Conservation (phyloP, 53 echinoderm and acorn worm species). For the Temnopleurus reevesii region DNA sequence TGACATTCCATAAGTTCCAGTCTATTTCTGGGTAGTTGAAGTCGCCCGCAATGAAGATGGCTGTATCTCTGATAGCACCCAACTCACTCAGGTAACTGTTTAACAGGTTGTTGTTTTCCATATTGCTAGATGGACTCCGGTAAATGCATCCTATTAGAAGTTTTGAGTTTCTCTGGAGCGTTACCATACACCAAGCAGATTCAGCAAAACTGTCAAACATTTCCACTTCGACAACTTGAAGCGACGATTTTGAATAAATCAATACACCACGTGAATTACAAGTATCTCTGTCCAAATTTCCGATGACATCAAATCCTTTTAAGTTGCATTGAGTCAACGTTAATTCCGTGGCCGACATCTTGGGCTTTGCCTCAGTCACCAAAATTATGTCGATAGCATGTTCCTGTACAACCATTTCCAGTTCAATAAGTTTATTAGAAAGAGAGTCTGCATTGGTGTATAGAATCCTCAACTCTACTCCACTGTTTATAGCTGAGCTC, state of each 20-base stretch:
- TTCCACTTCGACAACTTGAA: constrained; percentile 12
- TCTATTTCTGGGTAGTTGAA: constrained; percentile 7
- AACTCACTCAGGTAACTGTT: not conserved
- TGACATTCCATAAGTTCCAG: constrained; percentile 5
- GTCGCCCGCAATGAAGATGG: constrained; percentile 25
- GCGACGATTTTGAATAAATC: not conserved
- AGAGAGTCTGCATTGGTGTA: constrained; percentile 38
- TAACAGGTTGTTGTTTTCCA: not conserved
- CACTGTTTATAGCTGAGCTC: not conserved
- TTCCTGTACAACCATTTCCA: constrained; percentile 1
- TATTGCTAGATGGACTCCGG: constrained; percentile 5
- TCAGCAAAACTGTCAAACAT: not conserved
- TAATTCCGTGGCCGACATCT: no score
- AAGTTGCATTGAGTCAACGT: not conserved
- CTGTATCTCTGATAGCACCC: not conserved
- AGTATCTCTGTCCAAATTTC: not conserved
- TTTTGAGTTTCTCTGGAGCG: not conserved
- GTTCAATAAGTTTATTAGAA: constrained; percentile 9
- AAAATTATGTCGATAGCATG: not conserved
- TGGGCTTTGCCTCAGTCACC: constrained; percentile 9
- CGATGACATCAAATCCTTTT: not conserved
- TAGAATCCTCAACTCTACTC: constrained; percentile 4
- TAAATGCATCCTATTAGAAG: constrained; percentile 7
- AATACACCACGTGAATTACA: constrained; percentile 29
- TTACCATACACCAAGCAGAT: constrained; percentile 12